Evolutionary conservation across 2,797 vertebrate species (phyloP).

Genomic region (Cygnus olor): DNA sequence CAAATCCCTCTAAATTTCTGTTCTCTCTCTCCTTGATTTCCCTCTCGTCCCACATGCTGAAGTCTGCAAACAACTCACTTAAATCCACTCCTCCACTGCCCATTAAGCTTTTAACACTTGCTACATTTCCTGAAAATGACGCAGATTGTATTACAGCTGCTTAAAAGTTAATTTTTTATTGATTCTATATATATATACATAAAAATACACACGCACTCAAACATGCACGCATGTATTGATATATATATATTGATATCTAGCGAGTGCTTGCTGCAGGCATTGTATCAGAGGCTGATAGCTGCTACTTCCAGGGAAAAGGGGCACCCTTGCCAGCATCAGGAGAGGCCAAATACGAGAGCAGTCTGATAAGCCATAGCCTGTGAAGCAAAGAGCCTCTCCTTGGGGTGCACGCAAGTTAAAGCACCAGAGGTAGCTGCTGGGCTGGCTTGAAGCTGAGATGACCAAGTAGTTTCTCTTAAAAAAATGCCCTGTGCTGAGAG

Average conservation of each 20-base stretch:
- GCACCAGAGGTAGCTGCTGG: background rate
- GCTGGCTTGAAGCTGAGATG: background rate
- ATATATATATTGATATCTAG: background rate
- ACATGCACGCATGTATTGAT: background rate
- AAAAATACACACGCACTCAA: background rate
- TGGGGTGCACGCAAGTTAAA: background rate
- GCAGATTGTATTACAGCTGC: constrained; percentile 9
- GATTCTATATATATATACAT: background rate
- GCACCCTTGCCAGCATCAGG: background rate
- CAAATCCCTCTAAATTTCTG: constrained; percentile 32
- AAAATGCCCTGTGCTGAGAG: background rate
- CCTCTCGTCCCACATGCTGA: constrained; percentile 31
- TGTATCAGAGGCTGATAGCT: background rate
- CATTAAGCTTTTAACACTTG: constrained; percentile 63
- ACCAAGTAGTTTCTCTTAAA: background rate
- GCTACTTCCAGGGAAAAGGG: background rate
- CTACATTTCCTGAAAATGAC: constrained; percentile 26
- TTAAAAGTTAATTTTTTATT: constrained; percentile 55
- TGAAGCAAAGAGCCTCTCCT: background rate
- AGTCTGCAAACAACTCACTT: constrained; percentile 55
- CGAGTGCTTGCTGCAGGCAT: constrained; percentile 8
- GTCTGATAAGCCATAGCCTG: background rate
- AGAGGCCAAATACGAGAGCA: background rate
- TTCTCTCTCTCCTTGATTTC: constrained; percentile 39
- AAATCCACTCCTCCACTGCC: background rate